Evolutionary conservation across 2,113 vertebrate genomes (phyloP), one percentile per base, ranked within the genome.

Genomic region (Rhabdomys dilectus): DNA sequence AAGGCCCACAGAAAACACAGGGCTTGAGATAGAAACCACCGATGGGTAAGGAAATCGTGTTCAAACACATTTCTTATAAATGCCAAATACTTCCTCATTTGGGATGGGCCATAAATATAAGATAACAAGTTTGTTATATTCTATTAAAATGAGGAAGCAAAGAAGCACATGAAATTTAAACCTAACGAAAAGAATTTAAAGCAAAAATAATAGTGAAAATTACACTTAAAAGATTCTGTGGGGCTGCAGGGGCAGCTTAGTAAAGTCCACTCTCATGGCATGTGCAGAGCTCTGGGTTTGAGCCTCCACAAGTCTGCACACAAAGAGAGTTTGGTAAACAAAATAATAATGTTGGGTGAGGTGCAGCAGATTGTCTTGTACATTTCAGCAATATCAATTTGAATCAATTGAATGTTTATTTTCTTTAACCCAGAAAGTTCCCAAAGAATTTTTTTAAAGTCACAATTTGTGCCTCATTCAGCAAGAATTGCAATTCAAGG

Each of bases 101-200:
- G 94, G 97, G 95, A 97, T 93, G 93, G 96, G 95, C 96, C 90
- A 96, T 70, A 97, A 96, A 96, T 94, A 96, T 51, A 97, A 97
- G 94, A 96, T 92, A 97, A 97, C 85, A 95, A 96, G 84, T 90
- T 97, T 42, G 53, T 53, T 90, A 29, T 56, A 90, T 89, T 96
- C 82, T 95, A 70, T 70, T 91, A 66, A 94, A 94, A 97, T 64
- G 91, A 97, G 97, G 93, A 98, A 98, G 78, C 73, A 91, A 96
- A 91, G 29, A 89, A 11, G 84, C 84, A 42, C 39, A 66, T 89
- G 70, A 85, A 93, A 97, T 95, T 58, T 51, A 96, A 97, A 78
- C 48, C 60, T 87, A 76, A 77, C 78, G 77, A 88, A 93, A 64
- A 76, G 31, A 31, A 60, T 64, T n/a, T 51, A 91, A 36, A 78